These are phyloP conservation scores for Ochlodes sylvanus DNA, from an alignment of 2,888 invertebrate species.

Conservation along the genomic window DNA sequence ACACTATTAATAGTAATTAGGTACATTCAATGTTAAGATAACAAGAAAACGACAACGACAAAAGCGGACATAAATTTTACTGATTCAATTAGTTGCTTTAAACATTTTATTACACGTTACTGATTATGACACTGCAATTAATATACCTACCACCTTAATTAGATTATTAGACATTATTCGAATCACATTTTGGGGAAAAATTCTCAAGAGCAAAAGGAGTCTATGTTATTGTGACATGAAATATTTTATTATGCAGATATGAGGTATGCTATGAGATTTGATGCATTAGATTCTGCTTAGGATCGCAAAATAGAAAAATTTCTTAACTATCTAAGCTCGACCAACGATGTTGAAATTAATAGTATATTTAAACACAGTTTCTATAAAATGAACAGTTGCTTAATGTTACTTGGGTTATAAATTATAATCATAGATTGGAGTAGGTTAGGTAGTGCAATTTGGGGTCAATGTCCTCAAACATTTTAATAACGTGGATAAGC, in stretches of 20 bases:
- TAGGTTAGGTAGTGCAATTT: too few species aligned
- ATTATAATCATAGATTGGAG: too few species aligned
- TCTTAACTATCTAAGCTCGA: slow-evolving; percentile 65
- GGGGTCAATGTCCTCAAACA: too few species aligned
- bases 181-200: slow-evolving; percentile 9
- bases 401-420: neutral
- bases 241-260: neutral
- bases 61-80: slow-evolving; percentile 16
- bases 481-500: too few species aligned
- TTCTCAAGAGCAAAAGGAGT: slow-evolving; percentile 11
- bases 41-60: slow-evolving; percentile 19
- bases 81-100: slow-evolving; percentile 5
- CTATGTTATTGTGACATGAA: neutral
- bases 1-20: slow-evolving; percentile 7
- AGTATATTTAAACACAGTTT: neutral
- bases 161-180: neutral
- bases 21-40: slow-evolving; percentile 6
- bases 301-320: slow-evolving; percentile 54
- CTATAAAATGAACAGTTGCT: neutral
- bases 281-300: neutral
- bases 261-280: neutral
- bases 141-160: neutral
- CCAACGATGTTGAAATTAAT: slow-evolving; percentile 42
- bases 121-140: slow-evolving; percentile 41
- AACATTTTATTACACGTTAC: slow-evolving; percentile 17